Conservation (phyloP, 2,797 vertebrate species). For the Florisuga fusca region DNA sequence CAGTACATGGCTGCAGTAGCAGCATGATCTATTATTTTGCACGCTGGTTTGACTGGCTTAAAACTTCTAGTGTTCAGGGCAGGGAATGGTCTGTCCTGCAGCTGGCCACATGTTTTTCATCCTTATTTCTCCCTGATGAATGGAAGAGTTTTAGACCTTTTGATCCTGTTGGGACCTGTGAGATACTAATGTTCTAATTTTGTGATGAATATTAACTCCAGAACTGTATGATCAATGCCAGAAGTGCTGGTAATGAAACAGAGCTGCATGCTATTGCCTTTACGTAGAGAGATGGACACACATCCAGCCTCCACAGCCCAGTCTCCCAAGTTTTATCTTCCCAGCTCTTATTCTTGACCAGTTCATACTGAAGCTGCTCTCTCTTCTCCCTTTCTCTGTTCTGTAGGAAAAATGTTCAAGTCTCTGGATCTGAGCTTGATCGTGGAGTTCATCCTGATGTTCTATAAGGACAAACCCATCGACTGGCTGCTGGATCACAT, state of each 20-base stretch:
- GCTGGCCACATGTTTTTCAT: slow-evolving; percentile 39
- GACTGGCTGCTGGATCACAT: slow-evolving; percentile 99
- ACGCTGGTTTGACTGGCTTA: slow-evolving; percentile 41
- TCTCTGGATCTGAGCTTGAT: slow-evolving; percentile 95
- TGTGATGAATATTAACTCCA: not conserved
- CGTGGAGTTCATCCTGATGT: slow-evolving; percentile 99
- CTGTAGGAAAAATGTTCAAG: slow-evolving; percentile 97
- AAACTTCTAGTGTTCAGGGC: not conserved
- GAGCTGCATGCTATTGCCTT: not conserved
- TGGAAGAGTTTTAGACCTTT: slow-evolving; percentile 44
- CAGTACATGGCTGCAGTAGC: slow-evolving; percentile 39
- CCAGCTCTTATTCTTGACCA: not conserved
- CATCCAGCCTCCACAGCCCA: not conserved
- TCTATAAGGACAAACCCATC: slow-evolving; percentile 99
- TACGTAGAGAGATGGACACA: not conserved
- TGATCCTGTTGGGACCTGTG: slow-evolving; percentile 33
- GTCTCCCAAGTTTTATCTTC: not conserved
- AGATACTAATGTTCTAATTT: slow-evolving; percentile 43
- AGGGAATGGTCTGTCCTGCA: slow-evolving; percentile 53
- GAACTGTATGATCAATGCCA: not conserved
- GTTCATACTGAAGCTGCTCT: not conserved
- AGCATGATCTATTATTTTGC: slow-evolving; percentile 61
- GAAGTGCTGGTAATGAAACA: not conserved
- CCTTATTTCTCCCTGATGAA: slow-evolving; percentile 3
- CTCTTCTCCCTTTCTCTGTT: not conserved